These are phyloP conservation scores for Galerucella calmariensis DNA, from an alignment of 2,888 invertebrate genomes.

Conservation along the genomic window DNA sequence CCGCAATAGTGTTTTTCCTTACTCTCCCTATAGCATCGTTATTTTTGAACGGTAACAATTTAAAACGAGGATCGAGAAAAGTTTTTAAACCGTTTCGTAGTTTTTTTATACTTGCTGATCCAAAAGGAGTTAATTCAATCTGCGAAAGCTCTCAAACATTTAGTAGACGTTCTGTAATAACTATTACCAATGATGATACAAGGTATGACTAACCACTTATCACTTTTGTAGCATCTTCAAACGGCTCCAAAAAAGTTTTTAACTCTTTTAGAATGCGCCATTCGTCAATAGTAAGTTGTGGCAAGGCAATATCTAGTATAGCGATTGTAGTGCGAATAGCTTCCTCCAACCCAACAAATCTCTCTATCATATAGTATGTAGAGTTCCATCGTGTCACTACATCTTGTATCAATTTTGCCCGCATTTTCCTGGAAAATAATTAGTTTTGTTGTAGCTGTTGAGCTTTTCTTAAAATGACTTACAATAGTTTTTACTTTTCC, in stretches of 20 bases:
- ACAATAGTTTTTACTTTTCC: conserved; percentile 37
- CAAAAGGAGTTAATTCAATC: conserved; percentile 16
- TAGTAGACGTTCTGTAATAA: conserved; percentile 38
- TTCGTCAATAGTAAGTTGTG: conserved; percentile 39
- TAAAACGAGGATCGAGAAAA: conserved; percentile 40
- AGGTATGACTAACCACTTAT: conserved; percentile 49
- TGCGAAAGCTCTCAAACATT: conserved; percentile 37
- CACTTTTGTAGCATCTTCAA: conserved; percentile 48
- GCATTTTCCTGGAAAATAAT: conserved; percentile 25
- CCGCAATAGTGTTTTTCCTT: neutral
- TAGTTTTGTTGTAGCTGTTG: conserved; percentile 31
- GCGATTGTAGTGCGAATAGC: conserved; percentile 45
- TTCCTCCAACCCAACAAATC: conserved; percentile 41
- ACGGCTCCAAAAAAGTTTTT: conserved; percentile 45
- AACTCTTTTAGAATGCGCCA: conserved; percentile 45
- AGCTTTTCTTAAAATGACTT: conserved; percentile 35
- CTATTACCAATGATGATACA: conserved; percentile 43
- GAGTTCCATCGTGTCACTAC: conserved; percentile 47
- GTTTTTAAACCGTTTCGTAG: conserved; percentile 38
- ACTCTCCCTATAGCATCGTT: neutral
- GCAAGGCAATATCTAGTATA: conserved; percentile 39
- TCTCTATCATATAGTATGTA: conserved; percentile 41
- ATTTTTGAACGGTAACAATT: conserved; percentile 33
- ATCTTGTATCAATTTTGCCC: conserved; percentile 43
- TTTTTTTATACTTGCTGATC: conserved; percentile 29